A percentile compares a stretch with the other conserved stretches of the same genome.
phyloP scores from a whole-genome alignment of 2,888 invertebrate genomes.

The Neria commutata region DNA sequence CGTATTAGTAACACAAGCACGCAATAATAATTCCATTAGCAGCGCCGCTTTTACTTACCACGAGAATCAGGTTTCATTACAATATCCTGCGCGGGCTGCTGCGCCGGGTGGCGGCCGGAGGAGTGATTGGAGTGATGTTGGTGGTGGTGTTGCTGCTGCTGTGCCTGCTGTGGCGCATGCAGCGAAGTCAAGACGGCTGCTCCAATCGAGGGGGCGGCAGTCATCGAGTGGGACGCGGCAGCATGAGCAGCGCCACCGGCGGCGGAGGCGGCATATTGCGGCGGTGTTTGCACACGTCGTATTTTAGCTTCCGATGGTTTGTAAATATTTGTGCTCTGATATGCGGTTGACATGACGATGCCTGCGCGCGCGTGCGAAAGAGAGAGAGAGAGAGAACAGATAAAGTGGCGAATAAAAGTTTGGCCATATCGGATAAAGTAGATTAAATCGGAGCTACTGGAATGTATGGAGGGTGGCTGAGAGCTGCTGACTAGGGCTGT shows the following conservation, averaged over 20 bases:
- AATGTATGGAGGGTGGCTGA: too few species aligned
- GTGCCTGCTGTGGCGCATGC: slow-evolving; percentile 26
- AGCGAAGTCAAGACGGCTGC: slow-evolving; percentile 30
- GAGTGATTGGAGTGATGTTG: too few species aligned
- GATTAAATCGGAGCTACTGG: not conserved
- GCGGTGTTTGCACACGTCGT: slow-evolving; percentile 53
- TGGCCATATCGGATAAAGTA: not conserved
- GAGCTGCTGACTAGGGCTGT: too few species aligned
- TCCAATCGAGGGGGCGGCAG: slow-evolving; percentile 20
- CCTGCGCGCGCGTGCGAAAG: slow-evolving; percentile 22
- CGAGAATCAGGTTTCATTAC: slow-evolving; percentile 53
- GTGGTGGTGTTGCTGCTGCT: slow-evolving; percentile 34
- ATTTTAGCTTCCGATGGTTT: slow-evolving; percentile 60
- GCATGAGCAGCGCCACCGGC: slow-evolving; percentile 28
- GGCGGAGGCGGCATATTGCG: slow-evolving; percentile 33
- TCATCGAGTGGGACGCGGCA: slow-evolving; percentile 31
- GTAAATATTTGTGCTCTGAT: slow-evolving; percentile 54
- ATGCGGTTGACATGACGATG: slow-evolving; percentile 46
- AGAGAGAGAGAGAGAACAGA: not conserved
- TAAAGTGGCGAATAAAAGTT: not conserved
- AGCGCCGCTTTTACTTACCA: slow-evolving; percentile 42
- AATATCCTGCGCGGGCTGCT: slow-evolving; percentile 39
- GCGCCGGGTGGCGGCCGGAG: not conserved
- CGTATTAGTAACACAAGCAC: not conserved
- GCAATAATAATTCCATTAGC: slow-evolving; percentile 15